Evolutionary conservation across 2,113 vertebrate species (phyloP).

Genomic region (Petrocephalus zakoni): DNA sequence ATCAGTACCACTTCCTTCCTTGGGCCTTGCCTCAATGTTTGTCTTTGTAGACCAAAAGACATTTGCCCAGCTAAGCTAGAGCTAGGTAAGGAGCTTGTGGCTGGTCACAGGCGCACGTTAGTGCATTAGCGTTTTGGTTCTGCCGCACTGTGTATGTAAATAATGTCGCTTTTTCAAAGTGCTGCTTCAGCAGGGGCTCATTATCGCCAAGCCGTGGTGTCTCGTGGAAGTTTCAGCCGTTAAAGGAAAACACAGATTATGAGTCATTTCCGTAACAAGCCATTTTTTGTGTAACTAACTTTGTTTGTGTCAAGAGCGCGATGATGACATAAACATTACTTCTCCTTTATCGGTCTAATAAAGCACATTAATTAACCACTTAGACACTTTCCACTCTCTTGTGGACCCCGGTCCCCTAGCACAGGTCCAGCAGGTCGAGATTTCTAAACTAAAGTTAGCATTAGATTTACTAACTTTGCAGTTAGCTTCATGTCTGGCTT

Average conservation of each 20-base stretch:
- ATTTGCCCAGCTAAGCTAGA: background rate
- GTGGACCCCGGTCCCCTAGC: background rate
- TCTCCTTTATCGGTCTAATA: background rate
- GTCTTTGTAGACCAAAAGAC: background rate
- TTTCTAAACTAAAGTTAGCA: background rate
- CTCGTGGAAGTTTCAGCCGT: background rate
- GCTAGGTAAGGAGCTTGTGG: background rate
- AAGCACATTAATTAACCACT: background rate
- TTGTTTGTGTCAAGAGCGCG: background rate
- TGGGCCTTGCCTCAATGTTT: background rate
- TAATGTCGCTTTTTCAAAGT: background rate
- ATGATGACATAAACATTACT: background rate
- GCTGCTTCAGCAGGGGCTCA: background rate
- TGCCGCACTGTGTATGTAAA: background rate
- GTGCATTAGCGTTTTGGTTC: background rate
- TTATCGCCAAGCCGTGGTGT: background rate
- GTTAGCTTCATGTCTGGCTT: background rate
- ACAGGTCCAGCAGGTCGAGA: background rate
- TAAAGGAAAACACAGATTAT: background rate
- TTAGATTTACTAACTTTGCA: background rate
- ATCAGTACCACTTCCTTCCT: background rate
- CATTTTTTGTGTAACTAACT: background rate
- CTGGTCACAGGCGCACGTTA: background rate
- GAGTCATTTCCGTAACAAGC: background rate
- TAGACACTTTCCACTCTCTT: background rate